Evolutionary conservation across 2,797 vertebrate genomes (phyloP).

Genomic region (Etheostoma nigrum): DNA sequence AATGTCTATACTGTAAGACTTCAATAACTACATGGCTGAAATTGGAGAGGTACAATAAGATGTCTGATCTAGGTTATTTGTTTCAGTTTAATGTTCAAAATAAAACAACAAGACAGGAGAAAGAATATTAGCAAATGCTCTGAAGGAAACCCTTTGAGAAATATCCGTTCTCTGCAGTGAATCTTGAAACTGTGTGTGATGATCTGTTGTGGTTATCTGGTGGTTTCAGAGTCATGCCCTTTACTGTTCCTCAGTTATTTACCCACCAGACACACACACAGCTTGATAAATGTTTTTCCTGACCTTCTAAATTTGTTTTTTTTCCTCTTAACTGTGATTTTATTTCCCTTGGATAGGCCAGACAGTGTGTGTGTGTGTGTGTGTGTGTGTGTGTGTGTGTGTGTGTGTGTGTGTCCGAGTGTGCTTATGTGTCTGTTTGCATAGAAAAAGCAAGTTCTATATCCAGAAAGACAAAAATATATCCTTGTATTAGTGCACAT

Average conservation of each 20-base stretch:
- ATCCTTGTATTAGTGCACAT: constrained; percentile 38
- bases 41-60: not conserved
- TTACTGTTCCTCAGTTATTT: constrained; percentile 84
- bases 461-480: constrained; percentile 51
- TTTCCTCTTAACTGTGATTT: constrained; percentile 79
- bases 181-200: constrained; percentile 75
- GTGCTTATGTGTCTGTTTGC: constrained; percentile 36
- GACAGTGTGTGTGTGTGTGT: constrained; percentile 36
- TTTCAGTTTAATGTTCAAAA: constrained; percentile 61
- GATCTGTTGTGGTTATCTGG: constrained; percentile 80
- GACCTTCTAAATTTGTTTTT: constrained; percentile 84
- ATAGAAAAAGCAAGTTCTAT: constrained; percentile 38
- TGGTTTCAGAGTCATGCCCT: constrained; percentile 82
- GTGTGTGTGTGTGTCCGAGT: constrained; percentile 7
- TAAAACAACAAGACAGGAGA: constrained; percentile 69
- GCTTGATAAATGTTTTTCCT: constrained; percentile 85
- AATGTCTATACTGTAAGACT: not conserved
- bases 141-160: constrained; percentile 74
- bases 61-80: not conserved
- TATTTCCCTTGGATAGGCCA: constrained; percentile 80
- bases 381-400: constrained; percentile 22
- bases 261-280: constrained; percentile 81
- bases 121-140: constrained; percentile 73
- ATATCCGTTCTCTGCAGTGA: constrained; percentile 74
- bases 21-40: not conserved